A percentile compares a stretch with the other conserved stretches of the same genome.
Evolutionary conservation across 2,888 invertebrate species (phyloP).

Genomic region (Parasteatoda lunata): DNA sequence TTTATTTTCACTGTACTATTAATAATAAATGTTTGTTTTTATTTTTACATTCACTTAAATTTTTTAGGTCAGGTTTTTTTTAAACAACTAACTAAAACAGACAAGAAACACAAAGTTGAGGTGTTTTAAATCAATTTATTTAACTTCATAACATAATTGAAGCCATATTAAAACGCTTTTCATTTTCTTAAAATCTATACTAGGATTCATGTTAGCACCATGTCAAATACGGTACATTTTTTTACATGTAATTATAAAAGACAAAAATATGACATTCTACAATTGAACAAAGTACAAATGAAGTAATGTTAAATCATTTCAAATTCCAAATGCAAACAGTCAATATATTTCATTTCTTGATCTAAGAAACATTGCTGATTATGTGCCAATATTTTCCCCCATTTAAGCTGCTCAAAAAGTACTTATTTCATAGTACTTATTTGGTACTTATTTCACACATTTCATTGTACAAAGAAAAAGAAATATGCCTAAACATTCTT

Average conservation of each 20-base stretch:
- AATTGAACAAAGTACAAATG: conserved; percentile 54
- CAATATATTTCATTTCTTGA: conserved; percentile 35
- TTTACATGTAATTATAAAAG: conserved; percentile 63
- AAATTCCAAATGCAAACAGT: conserved; percentile 49
- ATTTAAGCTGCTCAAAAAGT: background rate
- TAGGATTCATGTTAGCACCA: conserved; percentile 67
- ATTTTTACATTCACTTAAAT: no score
- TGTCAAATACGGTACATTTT: conserved; percentile 66
- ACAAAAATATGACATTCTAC: conserved; percentile 64
- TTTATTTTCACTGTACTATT: no score
- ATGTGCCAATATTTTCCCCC: background rate
- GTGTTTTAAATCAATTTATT: conserved; percentile 67
- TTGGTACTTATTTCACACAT: background rate
- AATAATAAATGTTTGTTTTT: no score
- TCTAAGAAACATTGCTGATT: conserved; percentile 16
- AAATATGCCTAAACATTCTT: background rate
- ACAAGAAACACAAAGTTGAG: conserved; percentile 19
- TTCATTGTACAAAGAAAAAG: no score
- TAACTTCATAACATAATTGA: conserved; percentile 67
- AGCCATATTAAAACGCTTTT: conserved; percentile 63
- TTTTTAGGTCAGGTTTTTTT: background rate
- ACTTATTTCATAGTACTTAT: background rate
- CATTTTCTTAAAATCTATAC: conserved; percentile 64
- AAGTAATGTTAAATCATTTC: conserved; percentile 54
- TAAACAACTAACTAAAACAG: background rate